Base-by-base conservation (phyloP, 1,140 invertebrate genomes). In the Harpegnathos saltator region DNA sequence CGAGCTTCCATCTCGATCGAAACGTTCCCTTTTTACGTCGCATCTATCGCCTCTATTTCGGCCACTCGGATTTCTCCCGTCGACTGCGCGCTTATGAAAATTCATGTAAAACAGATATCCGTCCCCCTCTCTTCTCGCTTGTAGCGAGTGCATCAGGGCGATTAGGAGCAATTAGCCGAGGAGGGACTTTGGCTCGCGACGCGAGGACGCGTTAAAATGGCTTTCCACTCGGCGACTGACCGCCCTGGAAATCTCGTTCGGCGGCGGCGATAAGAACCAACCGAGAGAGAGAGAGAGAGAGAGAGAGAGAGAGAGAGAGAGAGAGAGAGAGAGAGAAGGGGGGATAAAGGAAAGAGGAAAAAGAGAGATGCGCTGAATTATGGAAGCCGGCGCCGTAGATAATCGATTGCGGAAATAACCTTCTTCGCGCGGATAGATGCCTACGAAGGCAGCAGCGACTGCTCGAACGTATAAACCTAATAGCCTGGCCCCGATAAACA, bases 331-430 rank as follows among this genome's bases (percentile, higher is more conserved):
- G 29, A 33, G 29, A 33, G 29, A 33, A 5, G 5, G 29, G 5
- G 29, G 5, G 29, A 33, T 1, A 33, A 5, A 33, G 29, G 5
- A 5, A 33, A 5, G 5, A 5, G 5, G 29, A 33, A 33, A 33
- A 5, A 33, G 29, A 26, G 9, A 38, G 44, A 78, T 38, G 69
- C 58, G 50, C 11, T 17, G 72, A 75, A 66, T 85, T 75, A 75
- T 54, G 66, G 29, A 77, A 72, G 52, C 65, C 54, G 82, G 73
- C 82, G 73, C 65, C 52, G 26, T 17, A 72, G 66, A 83, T 83
- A 83, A 71, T 72, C 84, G 66, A 85, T 71, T 73, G 63, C 24
- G 48, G 9, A 83, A 63, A 85, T 65, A 63, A 66, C 29, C 24
- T 69, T n/a, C n/a, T 85, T 22, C 71, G 33, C 24, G 7, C 56